These are phyloP conservation scores for Struthidea cinerea DNA, from an alignment of 2,113 vertebrate genomes.

Conservation along the genomic window DNA sequence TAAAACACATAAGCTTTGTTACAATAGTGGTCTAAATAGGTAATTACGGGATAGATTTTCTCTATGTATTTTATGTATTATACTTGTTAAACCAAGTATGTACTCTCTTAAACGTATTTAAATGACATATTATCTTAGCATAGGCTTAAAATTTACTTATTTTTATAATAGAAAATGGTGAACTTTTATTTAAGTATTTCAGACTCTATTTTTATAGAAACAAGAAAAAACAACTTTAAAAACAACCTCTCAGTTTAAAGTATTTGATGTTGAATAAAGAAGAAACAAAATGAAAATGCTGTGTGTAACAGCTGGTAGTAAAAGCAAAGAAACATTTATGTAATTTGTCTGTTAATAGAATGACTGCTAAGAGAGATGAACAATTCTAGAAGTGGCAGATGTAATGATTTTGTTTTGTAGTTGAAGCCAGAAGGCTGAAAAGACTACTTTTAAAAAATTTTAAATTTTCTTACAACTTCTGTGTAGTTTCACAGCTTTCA, in stretches of 20 bases:
- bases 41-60: background rate
- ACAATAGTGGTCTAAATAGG: background rate
- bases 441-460: background rate
- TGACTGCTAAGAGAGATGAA: background rate
- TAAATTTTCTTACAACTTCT: background rate
- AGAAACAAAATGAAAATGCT: background rate
- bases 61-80: background rate
- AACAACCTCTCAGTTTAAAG: background rate
- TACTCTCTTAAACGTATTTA: background rate
- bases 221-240: background rate
- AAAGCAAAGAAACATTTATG: background rate
- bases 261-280: background rate
- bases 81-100: background rate
- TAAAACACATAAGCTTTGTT: background rate
- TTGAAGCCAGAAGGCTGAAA: background rate
- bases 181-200: background rate
- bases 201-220: background rate
- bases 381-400: background rate
- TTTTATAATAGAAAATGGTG: background rate
- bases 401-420: background rate
- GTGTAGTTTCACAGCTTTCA: background rate
- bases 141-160: background rate
- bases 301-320: background rate
- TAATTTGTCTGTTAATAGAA: background rate
- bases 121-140: background rate